Evolutionary conservation across 2,113 vertebrate species (phyloP), one percentile per base, ranked within the genome.

Genomic region (Laticauda laticaudata): DNA sequence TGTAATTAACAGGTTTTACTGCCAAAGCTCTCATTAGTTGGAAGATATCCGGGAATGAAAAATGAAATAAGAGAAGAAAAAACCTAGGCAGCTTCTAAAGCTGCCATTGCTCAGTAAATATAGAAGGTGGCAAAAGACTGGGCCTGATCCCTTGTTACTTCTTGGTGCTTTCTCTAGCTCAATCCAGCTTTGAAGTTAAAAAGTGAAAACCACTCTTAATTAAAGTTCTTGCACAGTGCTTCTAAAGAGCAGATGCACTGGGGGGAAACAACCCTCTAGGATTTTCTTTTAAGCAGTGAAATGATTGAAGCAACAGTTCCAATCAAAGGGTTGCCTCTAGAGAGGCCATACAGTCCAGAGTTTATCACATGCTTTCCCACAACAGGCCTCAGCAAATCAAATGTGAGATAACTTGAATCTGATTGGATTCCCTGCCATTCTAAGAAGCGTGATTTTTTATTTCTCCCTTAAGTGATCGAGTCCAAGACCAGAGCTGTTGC

Each of bases 201-300:
- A 54, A 26, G 24, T 7, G 26, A 45, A 20, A 90, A 15, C 23
- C 15, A 9, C 43, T 18, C 45, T 53, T 48, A 20, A 18, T 59
- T 45, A 61, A 61, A 45, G 57, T 1, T 5, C 57, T 51, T 45
- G 3, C 5, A 56, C 15, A 1, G 6, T 61, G 43, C 43, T 90
- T 15, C 89, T 21, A 45, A 45, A 29, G 43, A 15, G 57, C 12
- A 48, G 26, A 29, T 61, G 48, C 2, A 11, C 23, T 21, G 20
- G 3, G 6, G 2, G 0, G 3, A 4, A n/a, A 12, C 5, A 7
- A 23, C 3, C 14, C 6, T 5, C 29, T 26, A 3, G 5, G 12
- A 34, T 3, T 55, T 59, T 64, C 57, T 54, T 90, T 51, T 20
- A 48, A 59, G n/a, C 29, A 69, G 45, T 5, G 26, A 48, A 48